These are phyloP conservation scores for Quadriops clusia DNA, from an alignment of 2,888 invertebrate genomes.

Conservation along the genomic window DNA sequence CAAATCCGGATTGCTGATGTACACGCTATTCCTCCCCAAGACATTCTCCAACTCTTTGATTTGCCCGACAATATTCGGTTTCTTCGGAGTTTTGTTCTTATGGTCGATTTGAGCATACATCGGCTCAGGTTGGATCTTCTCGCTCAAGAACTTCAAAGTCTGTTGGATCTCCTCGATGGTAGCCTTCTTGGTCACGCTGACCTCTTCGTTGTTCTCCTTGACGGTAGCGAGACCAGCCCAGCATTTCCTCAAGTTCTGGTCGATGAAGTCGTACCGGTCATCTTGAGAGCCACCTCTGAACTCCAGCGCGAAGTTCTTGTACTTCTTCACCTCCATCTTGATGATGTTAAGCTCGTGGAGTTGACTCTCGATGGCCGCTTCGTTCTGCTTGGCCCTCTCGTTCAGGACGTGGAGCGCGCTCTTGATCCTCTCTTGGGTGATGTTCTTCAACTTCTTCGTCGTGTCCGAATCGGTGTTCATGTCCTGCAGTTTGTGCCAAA, in stretches of 20 bases:
- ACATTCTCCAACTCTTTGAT: too few relatives aligned
- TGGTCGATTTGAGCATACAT: too few relatives aligned
- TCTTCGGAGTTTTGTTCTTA: slow-evolving; percentile 2
- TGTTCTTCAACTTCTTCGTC: slow-evolving; percentile 11
- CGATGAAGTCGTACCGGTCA: background rate
- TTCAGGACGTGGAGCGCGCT: slow-evolving; percentile 13
- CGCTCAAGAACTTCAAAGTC: too few relatives aligned
- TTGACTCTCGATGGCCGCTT: slow-evolving; percentile 7
- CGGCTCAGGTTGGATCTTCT: too few relatives aligned
- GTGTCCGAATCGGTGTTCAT: slow-evolving; percentile 12
- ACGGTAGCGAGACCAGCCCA: background rate
- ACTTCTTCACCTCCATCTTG: slow-evolving; percentile 1
- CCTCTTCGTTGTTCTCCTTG: slow-evolving; percentile 2
- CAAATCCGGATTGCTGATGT: background rate
- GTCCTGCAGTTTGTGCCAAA: slow-evolving; percentile 15
- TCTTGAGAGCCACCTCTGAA: background rate
- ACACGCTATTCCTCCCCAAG: too few relatives aligned
- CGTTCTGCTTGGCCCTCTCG: slow-evolving; percentile 10
- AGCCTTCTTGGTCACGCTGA: background rate
- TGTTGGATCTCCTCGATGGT: too few relatives aligned
- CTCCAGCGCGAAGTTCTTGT: background rate
- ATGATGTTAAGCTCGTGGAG: slow-evolving; percentile 1
- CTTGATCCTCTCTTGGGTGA: slow-evolving; percentile 15
- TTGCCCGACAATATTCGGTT: too few relatives aligned
- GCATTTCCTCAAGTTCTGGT: background rate